Evolutionary conservation across 2,113 vertebrate species (phyloP).

Genomic region (Pachycephala philippinensis): DNA sequence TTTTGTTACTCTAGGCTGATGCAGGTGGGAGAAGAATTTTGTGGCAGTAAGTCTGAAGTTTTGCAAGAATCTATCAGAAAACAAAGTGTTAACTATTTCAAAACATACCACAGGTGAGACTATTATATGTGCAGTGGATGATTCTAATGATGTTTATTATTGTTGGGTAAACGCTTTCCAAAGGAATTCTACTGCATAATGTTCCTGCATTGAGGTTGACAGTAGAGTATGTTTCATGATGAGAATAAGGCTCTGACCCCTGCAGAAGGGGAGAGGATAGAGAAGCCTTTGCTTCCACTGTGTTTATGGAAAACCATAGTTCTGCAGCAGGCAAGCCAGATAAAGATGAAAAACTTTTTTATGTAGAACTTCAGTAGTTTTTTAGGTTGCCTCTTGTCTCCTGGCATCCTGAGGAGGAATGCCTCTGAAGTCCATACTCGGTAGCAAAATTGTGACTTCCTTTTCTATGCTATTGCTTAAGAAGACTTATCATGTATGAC

Average conservation of each 20-base stretch:
- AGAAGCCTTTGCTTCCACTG: background rate
- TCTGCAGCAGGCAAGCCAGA: background rate
- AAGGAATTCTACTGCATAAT: background rate
- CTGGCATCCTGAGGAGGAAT: background rate
- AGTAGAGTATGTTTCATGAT: background rate
- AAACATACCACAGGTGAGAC: slow-evolving; percentile 95
- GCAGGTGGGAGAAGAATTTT: slow-evolving; percentile 98
- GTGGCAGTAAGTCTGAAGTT: slow-evolving; percentile 94
- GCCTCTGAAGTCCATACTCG: background rate
- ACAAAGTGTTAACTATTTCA: slow-evolving; percentile 98
- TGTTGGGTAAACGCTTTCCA: background rate
- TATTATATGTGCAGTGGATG: background rate
- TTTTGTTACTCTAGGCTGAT: slow-evolving; percentile 79
- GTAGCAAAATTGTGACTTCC: background rate
- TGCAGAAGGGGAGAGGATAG: background rate
- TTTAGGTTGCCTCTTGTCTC: background rate
- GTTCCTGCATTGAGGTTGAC: background rate
- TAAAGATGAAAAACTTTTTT: background rate
- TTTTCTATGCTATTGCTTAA: background rate
- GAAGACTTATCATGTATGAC: background rate
- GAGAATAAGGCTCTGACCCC: background rate
- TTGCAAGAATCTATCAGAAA: slow-evolving; percentile 96
- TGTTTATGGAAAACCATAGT: background rate
- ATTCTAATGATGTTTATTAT: background rate
- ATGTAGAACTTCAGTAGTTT: background rate